Base-by-base conservation (phyloP, 2,888 invertebrate species). In the Scaptodrosophila latifasciaeformis region DNA sequence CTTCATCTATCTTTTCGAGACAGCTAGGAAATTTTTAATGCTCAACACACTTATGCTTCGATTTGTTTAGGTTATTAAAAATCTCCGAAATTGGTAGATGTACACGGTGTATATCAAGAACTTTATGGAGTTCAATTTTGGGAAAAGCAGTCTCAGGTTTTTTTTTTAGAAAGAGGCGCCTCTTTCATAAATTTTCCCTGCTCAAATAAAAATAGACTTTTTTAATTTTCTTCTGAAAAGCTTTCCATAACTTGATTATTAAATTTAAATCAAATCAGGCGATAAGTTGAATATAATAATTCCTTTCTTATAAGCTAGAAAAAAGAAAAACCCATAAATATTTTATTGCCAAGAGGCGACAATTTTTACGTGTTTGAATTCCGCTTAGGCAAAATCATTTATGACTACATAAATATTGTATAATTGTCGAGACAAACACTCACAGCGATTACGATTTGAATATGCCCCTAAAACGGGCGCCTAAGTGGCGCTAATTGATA, bases 401-500 rank as follows among this genome's bases (percentile, higher is more conserved):
- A 78, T 75, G 62, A 71, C 59, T 61, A 47, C 56, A 67, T 61
- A 54, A 59, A 54, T 52, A 61, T 55, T 54, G 54, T 63, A 54
- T n/a, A n/a, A 21, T 53, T 55, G 27, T 4, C 9, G 9, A 9
- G 5, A 34, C 34, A 34, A 13, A 15, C 12, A 34, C 15, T 12
- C 15, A 49, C 29, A 30, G 49, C 43, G 21, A 70, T n/a, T 6
- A 13, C 4, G 12, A 34, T 67, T 74, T 60, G 35, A 70, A 67
- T 65, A 59, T 54, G 54, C 52, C 50, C 37, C 17, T 6, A 34
- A 17, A 30, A 46, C 43, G 35, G 24, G 24, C 2, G n/a, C 53
- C 53, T 42, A 42, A 49, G 49, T 37, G 70, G 55, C 59, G 59
- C 69, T 72, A 77, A 74, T 77, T 72, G 57, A 47, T 65, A 76